Evolutionary conservation across 2,888 invertebrate species (phyloP), one percentile per base, ranked within the genome.

Genomic region (Eretmocerus hayati): DNA sequence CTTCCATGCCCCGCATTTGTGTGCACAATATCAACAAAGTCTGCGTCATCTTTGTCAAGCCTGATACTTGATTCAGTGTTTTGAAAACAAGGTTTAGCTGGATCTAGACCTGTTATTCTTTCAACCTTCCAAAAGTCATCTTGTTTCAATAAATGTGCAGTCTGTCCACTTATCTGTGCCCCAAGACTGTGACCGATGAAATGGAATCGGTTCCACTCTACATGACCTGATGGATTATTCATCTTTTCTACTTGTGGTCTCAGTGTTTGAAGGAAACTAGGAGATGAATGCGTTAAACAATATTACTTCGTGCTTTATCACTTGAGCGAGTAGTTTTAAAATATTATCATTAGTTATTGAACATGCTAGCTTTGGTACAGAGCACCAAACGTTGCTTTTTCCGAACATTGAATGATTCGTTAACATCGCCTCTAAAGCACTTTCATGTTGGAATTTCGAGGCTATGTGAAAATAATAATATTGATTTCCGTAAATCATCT

Each of bases 131-230:
- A 53, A 18, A 53, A 47, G 1, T 61, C 50, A 5, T 26, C 47
- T 62, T 62, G 60, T 5, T 75, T 76, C 4, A 78, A 57, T 36
- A 75, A 73, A 52, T 71, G 72, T 0, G 78, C 77, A 1, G 74
- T 74, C 53, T 75, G 79, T 0, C 79, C 77, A 18, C 75, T 76
- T 41, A 81, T 79, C 49, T 81, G 81, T n/a, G 81, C 80, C 3
- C 81, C 81, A 8, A 81, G 67, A 58, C 81, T 81, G 62, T 81
- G 81, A 0, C 81, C 81, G 2, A 81, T 71, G 50, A 81, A 74
- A 59, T 81, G 77, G 52, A 81, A 50, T 1, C 55, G 40, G 3
- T 66, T 66, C 64, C 62, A 62, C 19, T 26, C 11, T 5, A 30
- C 22, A 16, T 39, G 6, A 0, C 4, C 20, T 2, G 40, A 4